phyloP scores from a whole-genome alignment of 2,888 invertebrate species.

The Cephus rjabovi region DNA sequence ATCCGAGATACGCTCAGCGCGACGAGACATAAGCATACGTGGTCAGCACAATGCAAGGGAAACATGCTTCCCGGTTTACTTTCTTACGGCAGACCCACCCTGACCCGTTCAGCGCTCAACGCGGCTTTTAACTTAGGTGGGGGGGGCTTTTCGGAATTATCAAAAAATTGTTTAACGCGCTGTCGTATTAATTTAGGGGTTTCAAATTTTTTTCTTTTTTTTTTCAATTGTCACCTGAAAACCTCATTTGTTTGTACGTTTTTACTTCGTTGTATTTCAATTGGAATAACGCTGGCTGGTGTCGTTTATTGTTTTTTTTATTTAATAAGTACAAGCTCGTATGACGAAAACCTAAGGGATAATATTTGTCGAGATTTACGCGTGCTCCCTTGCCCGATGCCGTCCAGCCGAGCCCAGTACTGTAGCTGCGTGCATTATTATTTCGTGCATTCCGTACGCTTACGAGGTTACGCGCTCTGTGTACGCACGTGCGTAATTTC shows the following conservation, averaged over 20 bases:
- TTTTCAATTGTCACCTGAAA: neutral
- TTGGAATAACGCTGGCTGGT: neutral
- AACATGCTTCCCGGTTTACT: conserved; percentile 7
- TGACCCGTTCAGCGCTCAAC: neutral
- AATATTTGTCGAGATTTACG: conserved; percentile 55
- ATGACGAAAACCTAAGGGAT: conserved; percentile 34
- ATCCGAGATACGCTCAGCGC: conserved; percentile 8
- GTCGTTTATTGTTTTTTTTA: conserved; percentile 7
- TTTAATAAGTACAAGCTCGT: conserved; percentile 33
- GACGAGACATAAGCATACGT: conserved; percentile 10
- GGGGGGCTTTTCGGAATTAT: neutral
- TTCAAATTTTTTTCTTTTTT: neutral
- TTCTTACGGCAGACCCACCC: neutral
- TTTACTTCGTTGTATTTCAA: neutral
- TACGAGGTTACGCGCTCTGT: conserved; percentile 3
- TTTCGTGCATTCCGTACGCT: conserved; percentile 4
- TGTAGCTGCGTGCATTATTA: neutral
- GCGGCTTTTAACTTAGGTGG: neutral
- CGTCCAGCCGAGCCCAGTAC: neutral
- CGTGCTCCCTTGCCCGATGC: conserved; percentile 31
- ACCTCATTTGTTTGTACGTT: neutral
- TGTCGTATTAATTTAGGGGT: too few species aligned
- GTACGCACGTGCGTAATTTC: neutral
- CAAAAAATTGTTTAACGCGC: neutral
- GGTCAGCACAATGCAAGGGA: conserved; percentile 18